Evolutionary conservation across 2,888 invertebrate genomes (phyloP), one percentile per base, ranked within the genome.

Genomic region (Melinaea menophilus): DNA sequence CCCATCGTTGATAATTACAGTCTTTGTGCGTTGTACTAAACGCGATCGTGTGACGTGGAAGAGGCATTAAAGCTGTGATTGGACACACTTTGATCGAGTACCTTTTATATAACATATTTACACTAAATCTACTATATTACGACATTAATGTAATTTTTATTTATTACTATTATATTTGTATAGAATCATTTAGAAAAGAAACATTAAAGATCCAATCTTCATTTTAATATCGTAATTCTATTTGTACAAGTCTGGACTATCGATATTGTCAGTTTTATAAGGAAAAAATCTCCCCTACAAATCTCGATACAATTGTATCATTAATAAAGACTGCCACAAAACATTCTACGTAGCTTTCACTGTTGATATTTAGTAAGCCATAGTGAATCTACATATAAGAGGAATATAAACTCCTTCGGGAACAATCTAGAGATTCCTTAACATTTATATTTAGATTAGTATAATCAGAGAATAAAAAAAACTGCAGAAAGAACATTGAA

Each of bases 1-100:
- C 81, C 86, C 82, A 83, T 80, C 86, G 85, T 81, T 81, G 78
- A 91, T 90, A 90, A 91, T 90, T 90, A 91, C 85, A 85, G 78
- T 81, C 82, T 85, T 90, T 90, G 88, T 86, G 75, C 77, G 75
- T 72, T 75, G 72, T 76, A 79, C 82, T 81, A 70, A 69, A 68
- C 77, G 77, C 79, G 74, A 82, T 78, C 80, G 77, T 77, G 80
- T 82, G 84, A 79, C 76, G 79, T 77, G 74, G 72, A 67, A 73
- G 69, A 57, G n/a, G 74, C 59, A 74, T 82, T 84, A 69, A 62
- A 77, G 75, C 75, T 75, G 73, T 74, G 68, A 79, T 79, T 78
- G 66, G 73, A 75, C 80, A 80, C 77, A 72, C 60, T 64, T 61
- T 69, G 69, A 69, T 67, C 47, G 69, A 62, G 54, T 57, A 62